phyloP scores from a whole-genome alignment of 2,113 vertebrate genomes.

The Jacana jacana region DNA sequence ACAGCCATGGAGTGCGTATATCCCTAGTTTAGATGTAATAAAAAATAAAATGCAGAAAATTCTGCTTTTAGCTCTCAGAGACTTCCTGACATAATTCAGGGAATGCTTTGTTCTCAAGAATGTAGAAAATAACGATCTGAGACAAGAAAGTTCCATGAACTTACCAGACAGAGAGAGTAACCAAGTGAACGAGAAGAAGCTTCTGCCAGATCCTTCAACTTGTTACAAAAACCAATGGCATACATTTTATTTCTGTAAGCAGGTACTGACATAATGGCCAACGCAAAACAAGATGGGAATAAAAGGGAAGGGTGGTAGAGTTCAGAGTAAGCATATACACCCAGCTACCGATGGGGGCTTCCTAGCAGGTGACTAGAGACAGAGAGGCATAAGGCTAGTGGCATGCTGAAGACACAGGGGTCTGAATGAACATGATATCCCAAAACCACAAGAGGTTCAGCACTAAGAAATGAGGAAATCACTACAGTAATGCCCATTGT shows the following conservation, averaged over 20 bases:
- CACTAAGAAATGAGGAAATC: background rate
- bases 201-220: background rate
- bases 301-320: background rate
- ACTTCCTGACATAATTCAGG: background rate
- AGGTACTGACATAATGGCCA: background rate
- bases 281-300: background rate
- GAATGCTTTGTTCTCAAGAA: background rate
- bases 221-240: background rate
- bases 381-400: background rate
- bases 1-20: background rate
- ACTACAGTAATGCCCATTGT: background rate
- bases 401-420: background rate
- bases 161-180: background rate
- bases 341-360: background rate
- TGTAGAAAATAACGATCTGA: background rate
- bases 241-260: background rate
- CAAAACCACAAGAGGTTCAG: background rate
- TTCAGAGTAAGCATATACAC: background rate
- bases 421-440: background rate
- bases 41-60: background rate
- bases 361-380: background rate
- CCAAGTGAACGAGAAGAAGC: conserved; percentile 6
- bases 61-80: background rate
- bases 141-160: background rate
- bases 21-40: background rate